Conservation (phyloP, 1,140 invertebrate species). For the Aporrectodea caliginosa region DNA sequence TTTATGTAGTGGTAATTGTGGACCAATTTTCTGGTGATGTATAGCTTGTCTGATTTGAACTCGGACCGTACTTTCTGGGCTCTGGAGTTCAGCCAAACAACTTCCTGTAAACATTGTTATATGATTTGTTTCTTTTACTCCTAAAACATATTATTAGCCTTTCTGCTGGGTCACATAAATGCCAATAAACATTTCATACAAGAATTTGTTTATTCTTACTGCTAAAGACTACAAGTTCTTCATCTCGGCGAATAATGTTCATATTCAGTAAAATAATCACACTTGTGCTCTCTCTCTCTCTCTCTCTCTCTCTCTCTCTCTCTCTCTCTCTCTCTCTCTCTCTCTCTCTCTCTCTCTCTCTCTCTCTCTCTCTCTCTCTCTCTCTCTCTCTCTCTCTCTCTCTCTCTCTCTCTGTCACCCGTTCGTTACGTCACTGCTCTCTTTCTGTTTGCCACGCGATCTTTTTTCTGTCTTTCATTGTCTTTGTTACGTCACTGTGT, state of each 20-base stretch:
- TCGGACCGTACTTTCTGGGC: too few species aligned
- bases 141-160: not conserved
- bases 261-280: not conserved
- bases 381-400: conserved; percentile 33
- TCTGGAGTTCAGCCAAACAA: too few species aligned
- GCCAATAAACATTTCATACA: not conserved
- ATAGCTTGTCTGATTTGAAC: too few species aligned
- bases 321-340: conserved; percentile 30
- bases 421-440: too few species aligned
- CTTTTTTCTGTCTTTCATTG: too few species aligned
- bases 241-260: not conserved
- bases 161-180: too few species aligned
- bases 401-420: conserved; percentile 23
- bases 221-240: not conserved
- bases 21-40: too few species aligned
- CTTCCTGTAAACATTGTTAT: not conserved
- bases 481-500: too few species aligned
- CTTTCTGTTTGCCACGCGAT: too few species aligned
- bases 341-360: conserved; percentile 30
- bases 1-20: too few species aligned
- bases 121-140: not conserved
- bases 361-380: conserved; percentile 33
- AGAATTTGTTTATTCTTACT: not conserved
- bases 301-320: conserved; percentile 12
- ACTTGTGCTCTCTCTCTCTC: not conserved